phyloP scores from a whole-genome alignment of 2,113 vertebrate species.

The Pyrgilauda ruficollis region DNA sequence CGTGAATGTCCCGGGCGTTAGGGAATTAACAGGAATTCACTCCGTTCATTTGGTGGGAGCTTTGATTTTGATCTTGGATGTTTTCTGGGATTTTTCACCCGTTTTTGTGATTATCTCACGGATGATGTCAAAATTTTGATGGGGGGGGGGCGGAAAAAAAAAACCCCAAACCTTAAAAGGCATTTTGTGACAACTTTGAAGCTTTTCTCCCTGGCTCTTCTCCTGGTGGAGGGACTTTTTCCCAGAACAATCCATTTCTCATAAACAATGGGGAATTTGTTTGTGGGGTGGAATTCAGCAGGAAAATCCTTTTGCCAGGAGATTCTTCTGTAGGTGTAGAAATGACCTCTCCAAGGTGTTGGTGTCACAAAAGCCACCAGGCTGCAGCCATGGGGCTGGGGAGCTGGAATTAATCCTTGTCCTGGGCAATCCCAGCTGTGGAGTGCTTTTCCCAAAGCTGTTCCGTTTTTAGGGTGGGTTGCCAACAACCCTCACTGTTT shows the following conservation, averaged over 20 bases:
- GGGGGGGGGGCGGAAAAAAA: accelerated
- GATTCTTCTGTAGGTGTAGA: background rate
- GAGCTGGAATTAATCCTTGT: background rate
- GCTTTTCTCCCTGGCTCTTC: background rate
- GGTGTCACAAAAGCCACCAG: background rate
- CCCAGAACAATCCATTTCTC: background rate
- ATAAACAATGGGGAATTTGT: background rate
- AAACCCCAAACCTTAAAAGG: background rate
- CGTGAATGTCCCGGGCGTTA: accelerated
- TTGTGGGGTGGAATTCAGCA: background rate
- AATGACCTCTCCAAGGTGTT: background rate
- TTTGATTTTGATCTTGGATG: background rate
- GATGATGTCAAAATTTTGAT: background rate
- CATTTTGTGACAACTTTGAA: background rate
- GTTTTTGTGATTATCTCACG: background rate
- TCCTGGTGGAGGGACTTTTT: background rate
- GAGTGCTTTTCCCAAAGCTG: background rate
- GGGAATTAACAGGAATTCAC: background rate
- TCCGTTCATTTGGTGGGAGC: background rate
- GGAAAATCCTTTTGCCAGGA: background rate
- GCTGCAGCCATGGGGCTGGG: background rate
- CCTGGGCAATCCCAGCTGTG: background rate
- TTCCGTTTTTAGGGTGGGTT: background rate
- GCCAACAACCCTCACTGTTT: background rate
- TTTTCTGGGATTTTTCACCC: background rate